Conservation (phyloP, 1,140 invertebrate species). For the Portunus trituberculatus region DNA sequence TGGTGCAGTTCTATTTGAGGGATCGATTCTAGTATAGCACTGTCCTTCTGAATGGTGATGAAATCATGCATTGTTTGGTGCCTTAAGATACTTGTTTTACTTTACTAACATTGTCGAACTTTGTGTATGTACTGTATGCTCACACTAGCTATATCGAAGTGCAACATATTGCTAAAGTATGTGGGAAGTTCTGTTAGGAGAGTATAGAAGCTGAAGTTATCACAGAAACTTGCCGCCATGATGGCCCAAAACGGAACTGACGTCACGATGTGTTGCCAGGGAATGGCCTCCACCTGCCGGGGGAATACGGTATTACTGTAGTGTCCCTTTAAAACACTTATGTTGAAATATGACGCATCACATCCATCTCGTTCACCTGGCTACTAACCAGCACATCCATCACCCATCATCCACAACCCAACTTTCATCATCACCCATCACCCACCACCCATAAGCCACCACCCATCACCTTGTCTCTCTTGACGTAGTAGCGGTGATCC, state of each 20-base stretch:
- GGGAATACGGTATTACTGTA: background rate
- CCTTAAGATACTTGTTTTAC: background rate
- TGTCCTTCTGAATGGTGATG: too few relatives aligned
- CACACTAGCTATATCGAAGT: background rate
- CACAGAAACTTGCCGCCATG: background rate
- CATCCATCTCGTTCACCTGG: background rate
- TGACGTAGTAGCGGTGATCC: background rate
- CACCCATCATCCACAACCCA: background rate
- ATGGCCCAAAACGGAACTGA: constrained; percentile 51
- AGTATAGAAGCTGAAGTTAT: constrained; percentile 28
- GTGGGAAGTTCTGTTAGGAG: constrained; percentile 39
- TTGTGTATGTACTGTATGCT: background rate
- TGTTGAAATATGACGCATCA: background rate
- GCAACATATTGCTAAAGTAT: constrained; percentile 12
- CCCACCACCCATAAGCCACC: background rate
- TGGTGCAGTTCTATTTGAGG: too few relatives aligned
- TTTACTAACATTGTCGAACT: background rate
- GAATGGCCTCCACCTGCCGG: constrained; percentile 32
- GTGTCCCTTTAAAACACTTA: background rate
- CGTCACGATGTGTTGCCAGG: constrained; percentile 33
- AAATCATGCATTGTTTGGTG: background rate
- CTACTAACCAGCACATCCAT: background rate
- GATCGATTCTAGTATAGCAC: too few relatives aligned
- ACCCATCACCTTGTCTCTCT: constrained; percentile 23
- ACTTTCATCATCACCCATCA: background rate